These are phyloP conservation scores for Neomicropteryx cornuta DNA, from an alignment of 1,140 invertebrate genomes.

Conservation along the genomic window DNA sequence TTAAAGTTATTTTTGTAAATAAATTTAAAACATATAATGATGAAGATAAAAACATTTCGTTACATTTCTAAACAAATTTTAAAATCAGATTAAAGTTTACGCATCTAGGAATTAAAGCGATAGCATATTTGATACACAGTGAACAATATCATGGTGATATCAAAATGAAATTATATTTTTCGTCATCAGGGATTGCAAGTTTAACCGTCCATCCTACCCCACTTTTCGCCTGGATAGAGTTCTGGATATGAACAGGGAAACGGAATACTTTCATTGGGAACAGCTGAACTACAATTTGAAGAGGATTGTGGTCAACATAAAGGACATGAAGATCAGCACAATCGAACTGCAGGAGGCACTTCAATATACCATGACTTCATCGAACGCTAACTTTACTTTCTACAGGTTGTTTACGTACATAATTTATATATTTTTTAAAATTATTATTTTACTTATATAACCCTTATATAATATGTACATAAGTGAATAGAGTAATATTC, in stretches of 20 bases:
- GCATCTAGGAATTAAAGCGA: too few relatives aligned
- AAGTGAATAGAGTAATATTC: too few relatives aligned
- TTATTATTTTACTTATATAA: too few relatives aligned
- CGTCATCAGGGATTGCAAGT: constrained; percentile 55
- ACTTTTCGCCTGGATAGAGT: constrained; percentile 57
- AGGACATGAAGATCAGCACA: constrained; percentile 38
- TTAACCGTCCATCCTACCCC: constrained; percentile 54
- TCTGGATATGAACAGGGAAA: constrained; percentile 47
- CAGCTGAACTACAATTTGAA: constrained; percentile 39
- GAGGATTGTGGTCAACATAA: constrained; percentile 34
- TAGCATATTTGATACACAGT: constrained; percentile 2
- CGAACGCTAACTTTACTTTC: constrained; percentile 54
- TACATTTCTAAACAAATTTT: too few relatives aligned
- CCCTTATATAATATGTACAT: too few relatives aligned
- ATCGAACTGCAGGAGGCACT: constrained; percentile 48
- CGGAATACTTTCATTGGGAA: constrained; percentile 49
- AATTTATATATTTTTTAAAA: too few relatives aligned
- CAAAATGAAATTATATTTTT: too few relatives aligned
- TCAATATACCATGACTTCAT: constrained; percentile 49
- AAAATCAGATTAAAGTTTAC: too few relatives aligned
- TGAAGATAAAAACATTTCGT: too few relatives aligned
- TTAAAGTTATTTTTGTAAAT: too few relatives aligned
- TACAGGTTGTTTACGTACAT: constrained; percentile 49
- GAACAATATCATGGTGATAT: background rate
- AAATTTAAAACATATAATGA: too few relatives aligned